Base-by-base conservation (phyloP, 2,797 vertebrate species). In the Malurus splendens region DNA sequence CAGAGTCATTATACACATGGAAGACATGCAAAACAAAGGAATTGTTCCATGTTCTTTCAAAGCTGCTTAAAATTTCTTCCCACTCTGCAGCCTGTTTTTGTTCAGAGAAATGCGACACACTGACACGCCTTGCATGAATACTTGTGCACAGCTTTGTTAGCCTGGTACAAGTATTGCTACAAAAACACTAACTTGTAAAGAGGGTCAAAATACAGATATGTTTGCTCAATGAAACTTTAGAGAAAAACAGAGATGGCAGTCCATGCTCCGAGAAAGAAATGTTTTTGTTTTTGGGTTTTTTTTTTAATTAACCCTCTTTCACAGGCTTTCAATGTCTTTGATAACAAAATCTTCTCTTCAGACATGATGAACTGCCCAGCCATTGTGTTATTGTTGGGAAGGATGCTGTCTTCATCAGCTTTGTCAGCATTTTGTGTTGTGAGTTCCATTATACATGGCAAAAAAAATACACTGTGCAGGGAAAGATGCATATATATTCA, bases 61-160 rank as follows among this genome's bases (percentile, higher is more conserved):
- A 92, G 19, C 57, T 83, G 36, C 76, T 72, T 83, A 86, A 76
- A 89, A 87, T 18, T 44, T 86, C 67, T 94, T 93, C n/a, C 66
- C 62, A 36, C 15, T 76, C 76, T 66, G 56, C n/a, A 83, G 45
- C 18, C 27, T 73, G 27, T 71, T 68, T 48, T 55, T 85, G 41
- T 78, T 82, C 76, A 50, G 30, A 44, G 42, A 91, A 90, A 76
- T 20, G 33, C 3, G 28, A 45, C 27, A 51, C 45, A 28, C 27
- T 61, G 38, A 55, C 55, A 45, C 4, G 7, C 47, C n/a, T 68
- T 32, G 54, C 61, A 52, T 28, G 23, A 77, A 72, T 67, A 65
- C 41, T 90, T 61, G 44, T 28, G 47, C 75, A 74, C 4, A 11
- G 57, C 28, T 84, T 71, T 80, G 18, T 80, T 59, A 90, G 78